Evolutionary conservation across 2,888 invertebrate genomes (phyloP), one percentile per base, ranked within the genome.

Genomic region (Tubiluchus corallicola): DNA sequence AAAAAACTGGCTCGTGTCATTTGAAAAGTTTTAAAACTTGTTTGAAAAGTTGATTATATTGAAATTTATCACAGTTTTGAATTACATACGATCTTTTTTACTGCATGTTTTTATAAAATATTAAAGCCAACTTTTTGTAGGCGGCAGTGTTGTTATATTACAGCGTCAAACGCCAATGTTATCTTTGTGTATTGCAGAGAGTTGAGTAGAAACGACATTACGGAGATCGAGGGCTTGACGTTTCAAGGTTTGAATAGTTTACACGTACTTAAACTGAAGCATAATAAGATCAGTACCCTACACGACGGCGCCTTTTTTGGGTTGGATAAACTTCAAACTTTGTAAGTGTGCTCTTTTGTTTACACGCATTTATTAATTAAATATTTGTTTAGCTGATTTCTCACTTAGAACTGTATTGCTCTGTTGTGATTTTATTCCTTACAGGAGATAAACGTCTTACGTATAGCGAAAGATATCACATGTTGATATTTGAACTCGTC

Each of bases 281-380:
- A 78, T 53, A 92, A 92, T 64, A 72, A 73, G 52, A 82, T 92
- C 54, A 70, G 72, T 45, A 72, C 73, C 53, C 71, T 92, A 45
- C 75, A 77, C 57, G 87, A 87, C 71, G 90, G 85, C 45, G 80
- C 85, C 44, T 92, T 92, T 65, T 85, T 77, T 72, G 82, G 82
- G 44, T 74, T 90, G 54, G 74, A 73, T 51, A 76, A 74, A 51
- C 74, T 88, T 50, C 59, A 62, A 43, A 61, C 61, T 48, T 57
- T 73, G 71, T 71, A 64, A 68, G 70, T 65, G 48, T 47, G 45
- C 42, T 42, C 20, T 46, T 18, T 46, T 47, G 41, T 41, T 17
- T 20, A 37, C n/a, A 17, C 9, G 18, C 15, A 37, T 17, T 2
- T 21, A 46, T 43, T 42, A 40, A 51, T 43, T 18, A 46, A 48